These are phyloP conservation scores for Scrobipalpa costella DNA, from an alignment of 2,888 invertebrate genomes.

Conservation along the genomic window DNA sequence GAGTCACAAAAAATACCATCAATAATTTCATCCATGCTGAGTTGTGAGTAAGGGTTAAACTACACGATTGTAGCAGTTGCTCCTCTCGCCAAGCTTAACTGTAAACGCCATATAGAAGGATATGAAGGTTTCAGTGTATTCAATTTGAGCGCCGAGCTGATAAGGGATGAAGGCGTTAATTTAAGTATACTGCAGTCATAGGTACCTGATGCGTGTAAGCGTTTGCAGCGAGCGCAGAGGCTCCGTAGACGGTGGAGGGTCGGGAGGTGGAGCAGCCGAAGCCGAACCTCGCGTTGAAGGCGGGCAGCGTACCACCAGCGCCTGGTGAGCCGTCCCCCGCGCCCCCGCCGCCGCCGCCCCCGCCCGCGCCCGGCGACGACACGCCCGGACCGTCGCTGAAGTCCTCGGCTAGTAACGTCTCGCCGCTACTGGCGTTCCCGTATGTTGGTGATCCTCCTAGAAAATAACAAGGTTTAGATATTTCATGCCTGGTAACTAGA, in stretches of 20 bases:
- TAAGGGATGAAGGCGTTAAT: background rate
- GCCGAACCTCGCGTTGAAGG: conserved; percentile 80
- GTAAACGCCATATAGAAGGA: no score
- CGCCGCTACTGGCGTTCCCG: conserved; percentile 51
- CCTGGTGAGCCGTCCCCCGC: conserved; percentile 49
- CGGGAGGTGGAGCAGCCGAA: conserved; percentile 59
- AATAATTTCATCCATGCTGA: no score
- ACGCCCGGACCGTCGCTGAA: conserved; percentile 40
- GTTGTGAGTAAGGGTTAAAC: no score
- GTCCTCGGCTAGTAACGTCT: conserved; percentile 47
- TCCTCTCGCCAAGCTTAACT: no score
- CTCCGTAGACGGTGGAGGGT: conserved; percentile 58
- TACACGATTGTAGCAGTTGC: no score
- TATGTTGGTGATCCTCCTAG: conserved; percentile 62
- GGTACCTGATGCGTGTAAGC: conserved; percentile 60
- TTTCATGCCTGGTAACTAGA: no score
- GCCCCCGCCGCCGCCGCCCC: conserved; percentile 38
- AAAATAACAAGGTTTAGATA: background rate
- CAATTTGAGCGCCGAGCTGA: background rate
- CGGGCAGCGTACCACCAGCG: conserved; percentile 73
- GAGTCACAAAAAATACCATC: background rate
- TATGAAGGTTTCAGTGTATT: no score
- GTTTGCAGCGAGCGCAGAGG: conserved; percentile 48
- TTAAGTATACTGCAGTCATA: no score
- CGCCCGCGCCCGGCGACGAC: conserved; percentile 36